Percentiles rank a stretch among this genome's conserved stretches.
phyloP scores from a whole-genome alignment of 2,888 invertebrate genomes.

The Microctonus brassicae region DNA sequence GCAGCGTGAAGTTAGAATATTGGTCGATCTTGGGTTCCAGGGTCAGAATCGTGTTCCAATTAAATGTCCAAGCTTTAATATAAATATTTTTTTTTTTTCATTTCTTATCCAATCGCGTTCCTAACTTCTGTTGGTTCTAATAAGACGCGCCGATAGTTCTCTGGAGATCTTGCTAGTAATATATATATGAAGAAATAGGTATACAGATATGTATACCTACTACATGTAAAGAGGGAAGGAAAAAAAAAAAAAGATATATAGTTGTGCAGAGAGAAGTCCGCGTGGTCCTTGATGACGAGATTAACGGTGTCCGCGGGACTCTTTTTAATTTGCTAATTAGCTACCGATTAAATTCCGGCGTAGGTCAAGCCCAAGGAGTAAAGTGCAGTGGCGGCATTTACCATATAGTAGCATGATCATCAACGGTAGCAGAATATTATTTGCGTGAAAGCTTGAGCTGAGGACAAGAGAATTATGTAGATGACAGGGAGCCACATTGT shows the following conservation, averaged over 20 bases:
- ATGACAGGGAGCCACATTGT: constrained; percentile 49
- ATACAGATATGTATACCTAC: background rate
- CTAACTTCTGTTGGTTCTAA: constrained; percentile 33
- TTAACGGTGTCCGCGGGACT: constrained; percentile 35
- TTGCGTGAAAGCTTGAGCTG: background rate
- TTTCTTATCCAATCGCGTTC: constrained; percentile 42
- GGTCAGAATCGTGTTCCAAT: constrained; percentile 68
- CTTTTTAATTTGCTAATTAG: constrained; percentile 39
- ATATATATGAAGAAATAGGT: constrained; percentile 28
- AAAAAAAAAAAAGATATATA: background rate
- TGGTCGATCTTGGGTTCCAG: constrained; percentile 62
- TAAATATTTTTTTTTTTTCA: background rate
- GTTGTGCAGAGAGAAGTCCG: constrained; percentile 19
- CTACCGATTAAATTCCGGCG: constrained; percentile 34
- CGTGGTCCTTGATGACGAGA: constrained; percentile 37
- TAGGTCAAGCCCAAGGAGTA: background rate
- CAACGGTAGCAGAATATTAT: background rate
- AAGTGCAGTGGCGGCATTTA: background rate
- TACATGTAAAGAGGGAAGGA: background rate
- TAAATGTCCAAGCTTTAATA: constrained; percentile 51
- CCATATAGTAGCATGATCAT: background rate
- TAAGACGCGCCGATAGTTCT: constrained; percentile 25
- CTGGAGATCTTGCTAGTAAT: constrained; percentile 20
- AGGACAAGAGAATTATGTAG: constrained; percentile 12
- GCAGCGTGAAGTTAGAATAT: background rate